phyloP scores from a whole-genome alignment of 2,797 vertebrate species.

The Vespertilio murinus region DNA sequence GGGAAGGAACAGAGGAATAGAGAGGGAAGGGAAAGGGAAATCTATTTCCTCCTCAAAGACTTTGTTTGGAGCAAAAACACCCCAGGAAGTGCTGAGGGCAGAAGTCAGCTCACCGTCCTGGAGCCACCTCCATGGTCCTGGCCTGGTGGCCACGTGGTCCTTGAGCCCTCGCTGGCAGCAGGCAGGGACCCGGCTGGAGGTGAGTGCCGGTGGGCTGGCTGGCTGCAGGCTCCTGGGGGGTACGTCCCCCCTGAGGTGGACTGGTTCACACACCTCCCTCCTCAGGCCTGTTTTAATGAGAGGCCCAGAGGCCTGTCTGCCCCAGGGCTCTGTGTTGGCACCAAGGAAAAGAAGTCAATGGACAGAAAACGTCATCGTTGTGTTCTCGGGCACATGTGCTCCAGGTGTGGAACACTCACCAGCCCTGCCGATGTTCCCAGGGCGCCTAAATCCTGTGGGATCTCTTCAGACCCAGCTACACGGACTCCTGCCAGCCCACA shows the following conservation, averaged over 20 bases:
- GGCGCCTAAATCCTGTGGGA: neutral
- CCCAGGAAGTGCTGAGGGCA: fast-evolving
- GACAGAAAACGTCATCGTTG: neutral
- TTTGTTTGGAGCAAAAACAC: neutral
- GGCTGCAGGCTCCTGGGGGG: neutral
- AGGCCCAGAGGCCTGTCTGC: neutral
- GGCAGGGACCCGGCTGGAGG: neutral
- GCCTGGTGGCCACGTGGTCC: neutral
- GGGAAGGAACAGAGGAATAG: neutral
- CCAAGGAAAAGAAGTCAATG: neutral
- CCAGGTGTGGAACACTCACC: neutral
- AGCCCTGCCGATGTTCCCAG: neutral
- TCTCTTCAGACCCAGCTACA: neutral
- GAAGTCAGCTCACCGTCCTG: conserved; percentile 25
- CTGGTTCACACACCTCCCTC: neutral
- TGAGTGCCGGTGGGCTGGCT: neutral
- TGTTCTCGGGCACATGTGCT: neutral
- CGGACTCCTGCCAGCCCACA: neutral
- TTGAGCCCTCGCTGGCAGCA: conserved; percentile 19
- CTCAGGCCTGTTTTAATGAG: conserved; percentile 50
- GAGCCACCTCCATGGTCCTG: conserved; percentile 21
- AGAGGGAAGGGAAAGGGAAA: too few relatives aligned
- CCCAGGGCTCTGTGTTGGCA: neutral
- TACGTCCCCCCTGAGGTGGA: neutral
- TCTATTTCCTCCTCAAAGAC: too few relatives aligned